Conservation (phyloP, 2,888 invertebrate species). For the Andrena minutula region DNA sequence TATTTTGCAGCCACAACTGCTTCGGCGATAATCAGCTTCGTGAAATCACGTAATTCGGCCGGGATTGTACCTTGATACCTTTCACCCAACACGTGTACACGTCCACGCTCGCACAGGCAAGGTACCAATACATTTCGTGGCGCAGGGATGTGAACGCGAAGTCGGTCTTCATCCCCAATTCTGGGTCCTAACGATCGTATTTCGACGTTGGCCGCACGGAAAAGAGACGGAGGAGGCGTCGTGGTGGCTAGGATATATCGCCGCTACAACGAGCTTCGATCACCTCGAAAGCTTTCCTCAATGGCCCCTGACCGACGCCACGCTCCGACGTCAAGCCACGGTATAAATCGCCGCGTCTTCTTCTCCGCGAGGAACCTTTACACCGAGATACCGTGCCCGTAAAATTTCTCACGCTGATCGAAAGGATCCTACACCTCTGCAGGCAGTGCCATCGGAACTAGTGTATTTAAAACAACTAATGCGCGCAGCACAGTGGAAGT, state of each 20-base stretch:
- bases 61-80: conserved; percentile 38
- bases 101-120: background rate
- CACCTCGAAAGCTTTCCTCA: conserved; percentile 70
- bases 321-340: conserved; percentile 51
- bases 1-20: conserved; percentile 51
- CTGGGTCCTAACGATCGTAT: conserved; percentile 68
- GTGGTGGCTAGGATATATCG: conserved; percentile 67
- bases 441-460: background rate
- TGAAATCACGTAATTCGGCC: conserved; percentile 65
- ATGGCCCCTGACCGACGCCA: conserved; percentile 59
- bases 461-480: background rate
- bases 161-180: conserved; percentile 65
- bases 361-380: conserved; percentile 12
- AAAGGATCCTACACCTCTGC: conserved; percentile 9
- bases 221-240: conserved; percentile 42
- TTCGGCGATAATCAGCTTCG: conserved; percentile 59
- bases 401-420: conserved; percentile 52
- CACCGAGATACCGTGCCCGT: conserved; percentile 4
- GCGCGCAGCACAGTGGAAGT: background rate
- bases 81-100: conserved; percentile 24
- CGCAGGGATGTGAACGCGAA: conserved; percentile 32
- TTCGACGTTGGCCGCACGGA: conserved; percentile 51
- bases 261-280: conserved; percentile 70
- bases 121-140: conserved; percentile 34
- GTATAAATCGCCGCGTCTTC: conserved; percentile 64